Conservation (phyloP, 2,888 invertebrate species). For the Campoplex nolae region DNA sequence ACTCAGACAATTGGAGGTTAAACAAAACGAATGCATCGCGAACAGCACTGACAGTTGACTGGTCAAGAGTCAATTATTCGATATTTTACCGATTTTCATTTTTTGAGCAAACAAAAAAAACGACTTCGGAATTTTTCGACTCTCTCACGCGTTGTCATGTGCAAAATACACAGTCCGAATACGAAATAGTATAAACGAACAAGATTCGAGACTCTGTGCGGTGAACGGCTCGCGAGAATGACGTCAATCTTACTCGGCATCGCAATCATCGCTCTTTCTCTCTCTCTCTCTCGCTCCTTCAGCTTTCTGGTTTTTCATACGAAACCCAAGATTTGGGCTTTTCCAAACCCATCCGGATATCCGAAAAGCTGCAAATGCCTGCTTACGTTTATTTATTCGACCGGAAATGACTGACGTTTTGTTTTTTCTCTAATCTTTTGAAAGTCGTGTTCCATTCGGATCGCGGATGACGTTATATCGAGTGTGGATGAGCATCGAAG, state of each 20-base stretch:
- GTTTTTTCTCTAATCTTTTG: neutral
- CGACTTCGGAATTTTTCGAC: neutral
- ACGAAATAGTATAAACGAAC: neutral
- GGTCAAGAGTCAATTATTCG: neutral
- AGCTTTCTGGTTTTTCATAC: neutral
- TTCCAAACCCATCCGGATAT: neutral
- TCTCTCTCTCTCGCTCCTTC: neutral
- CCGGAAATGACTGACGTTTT: neutral
- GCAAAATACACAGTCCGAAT: slow-evolving; percentile 2
- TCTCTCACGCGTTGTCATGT: neutral
- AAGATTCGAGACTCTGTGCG: slow-evolving; percentile 8
- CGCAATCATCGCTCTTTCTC: slow-evolving; percentile 31
- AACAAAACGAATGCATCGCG: too few relatives aligned
- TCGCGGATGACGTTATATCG: slow-evolving; percentile 8
- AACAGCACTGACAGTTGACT: neutral
- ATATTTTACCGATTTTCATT: neutral
- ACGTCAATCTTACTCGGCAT: slow-evolving; percentile 62
- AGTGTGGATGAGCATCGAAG: neutral
- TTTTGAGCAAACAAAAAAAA: neutral
- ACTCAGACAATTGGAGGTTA: neutral
- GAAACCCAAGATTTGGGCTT: neutral
- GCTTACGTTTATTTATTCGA: neutral
- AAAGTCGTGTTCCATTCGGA: neutral
- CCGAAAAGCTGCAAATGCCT: neutral
- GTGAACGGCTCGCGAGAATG: slow-evolving; percentile 58